These are phyloP conservation scores for Microdon myrmicae DNA, from an alignment of 2,888 invertebrate species.

Conservation along the genomic window DNA sequence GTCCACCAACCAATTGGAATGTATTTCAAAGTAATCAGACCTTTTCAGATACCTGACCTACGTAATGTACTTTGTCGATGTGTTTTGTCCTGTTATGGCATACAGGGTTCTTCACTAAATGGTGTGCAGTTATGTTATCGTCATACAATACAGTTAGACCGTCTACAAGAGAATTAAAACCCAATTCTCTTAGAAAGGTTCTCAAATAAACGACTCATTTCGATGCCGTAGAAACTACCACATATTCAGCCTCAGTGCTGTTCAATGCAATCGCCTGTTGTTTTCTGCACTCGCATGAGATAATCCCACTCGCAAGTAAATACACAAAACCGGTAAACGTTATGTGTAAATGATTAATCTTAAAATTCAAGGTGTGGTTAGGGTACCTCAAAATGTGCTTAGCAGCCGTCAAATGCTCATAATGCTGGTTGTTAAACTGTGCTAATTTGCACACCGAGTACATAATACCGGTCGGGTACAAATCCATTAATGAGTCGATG, in stretches of 20 bases:
- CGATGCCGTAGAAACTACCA: slow-evolving; percentile 18
- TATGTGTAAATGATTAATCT: slow-evolving; percentile 21
- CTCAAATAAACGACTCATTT: slow-evolving; percentile 14
- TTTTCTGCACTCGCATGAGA: slow-evolving; percentile 23
- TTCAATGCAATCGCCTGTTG: slow-evolving; percentile 10
- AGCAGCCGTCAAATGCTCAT: slow-evolving; percentile 28
- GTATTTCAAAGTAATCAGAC: slow-evolving; percentile 5
- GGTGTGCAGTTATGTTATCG: slow-evolving; percentile 15
- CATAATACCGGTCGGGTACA: too few species aligned
- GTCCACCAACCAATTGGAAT: slow-evolving; percentile 39
- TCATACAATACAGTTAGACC: slow-evolving; percentile 6
- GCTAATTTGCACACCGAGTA: slow-evolving; percentile 28
- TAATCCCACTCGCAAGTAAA: slow-evolving; percentile 3
- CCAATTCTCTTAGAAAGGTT: slow-evolving; percentile 4
- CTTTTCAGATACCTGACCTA: slow-evolving; percentile 7
- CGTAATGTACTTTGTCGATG: slow-evolving; percentile 13
- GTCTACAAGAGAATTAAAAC: background rate
- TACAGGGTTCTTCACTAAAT: slow-evolving; percentile 16
- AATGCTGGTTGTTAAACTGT: slow-evolving; percentile 35
- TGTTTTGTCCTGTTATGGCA: slow-evolving; percentile 15
- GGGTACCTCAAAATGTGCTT: slow-evolving; percentile 35
- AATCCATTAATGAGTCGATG: slow-evolving; percentile 32
- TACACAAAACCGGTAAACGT: slow-evolving; percentile 20
- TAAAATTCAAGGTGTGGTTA: slow-evolving; percentile 17
- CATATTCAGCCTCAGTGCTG: slow-evolving; percentile 14